phyloP scores from a whole-genome alignment of 2,113 vertebrate genomes.

The Xenopus borealis region DNA sequence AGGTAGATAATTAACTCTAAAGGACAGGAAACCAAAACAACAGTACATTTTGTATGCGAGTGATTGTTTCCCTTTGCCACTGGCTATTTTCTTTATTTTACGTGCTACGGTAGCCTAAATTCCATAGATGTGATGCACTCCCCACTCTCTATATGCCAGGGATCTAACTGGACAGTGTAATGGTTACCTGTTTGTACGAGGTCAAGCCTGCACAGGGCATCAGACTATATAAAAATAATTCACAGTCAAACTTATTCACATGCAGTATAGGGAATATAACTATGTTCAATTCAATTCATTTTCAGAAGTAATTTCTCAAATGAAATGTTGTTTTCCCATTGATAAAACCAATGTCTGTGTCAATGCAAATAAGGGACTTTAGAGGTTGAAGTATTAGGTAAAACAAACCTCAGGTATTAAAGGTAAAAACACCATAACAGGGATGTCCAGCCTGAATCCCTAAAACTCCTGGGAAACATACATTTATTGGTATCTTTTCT shows the following conservation, averaged over 20 bases:
- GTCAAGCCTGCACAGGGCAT: constrained; percentile 56
- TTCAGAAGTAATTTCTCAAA: too few relatives aligned
- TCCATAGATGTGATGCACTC: constrained; percentile 46
- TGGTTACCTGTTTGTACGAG: constrained; percentile 52
- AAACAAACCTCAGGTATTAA: too few relatives aligned
- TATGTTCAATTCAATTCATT: too few relatives aligned
- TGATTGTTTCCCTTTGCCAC: constrained; percentile 32
- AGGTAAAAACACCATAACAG: too few relatives aligned
- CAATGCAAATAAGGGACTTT: too few relatives aligned
- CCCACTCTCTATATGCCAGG: constrained; percentile 56
- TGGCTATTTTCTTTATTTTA: constrained; percentile 48
- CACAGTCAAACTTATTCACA: constrained; percentile 49
- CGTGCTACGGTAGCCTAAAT: constrained; percentile 42
- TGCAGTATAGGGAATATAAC: too few relatives aligned
- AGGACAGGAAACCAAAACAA: constrained; percentile 1
- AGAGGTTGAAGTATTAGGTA: too few relatives aligned
- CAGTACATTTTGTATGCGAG: constrained; percentile 24
- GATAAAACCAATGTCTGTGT: too few relatives aligned
- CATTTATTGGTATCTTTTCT: too few relatives aligned
- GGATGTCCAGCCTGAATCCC: too few relatives aligned
- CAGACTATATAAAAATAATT: constrained; percentile 59
- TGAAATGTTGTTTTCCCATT: too few relatives aligned
- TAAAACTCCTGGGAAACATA: too few relatives aligned
- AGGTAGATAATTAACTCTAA: constrained; percentile 23
- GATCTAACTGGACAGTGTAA: constrained; percentile 48